Evolutionary conservation across 2,888 invertebrate genomes (phyloP), one percentile per base, ranked within the genome.

Genomic region (Parnassius glacialis): DNA sequence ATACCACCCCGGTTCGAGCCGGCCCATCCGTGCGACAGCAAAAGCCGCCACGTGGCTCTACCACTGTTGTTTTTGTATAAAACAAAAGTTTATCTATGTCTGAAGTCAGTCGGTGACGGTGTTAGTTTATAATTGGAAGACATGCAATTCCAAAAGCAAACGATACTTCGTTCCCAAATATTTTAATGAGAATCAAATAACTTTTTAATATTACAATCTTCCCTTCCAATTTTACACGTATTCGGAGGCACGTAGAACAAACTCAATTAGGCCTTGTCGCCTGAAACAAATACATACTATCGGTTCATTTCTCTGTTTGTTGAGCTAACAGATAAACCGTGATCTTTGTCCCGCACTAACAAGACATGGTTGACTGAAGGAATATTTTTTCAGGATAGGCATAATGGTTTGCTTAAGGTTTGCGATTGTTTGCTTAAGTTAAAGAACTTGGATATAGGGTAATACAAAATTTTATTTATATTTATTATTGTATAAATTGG

Each of bases 251-350:
- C 81, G 82, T 83, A 81, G 66, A 79, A 78, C 74, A 81, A 85
- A 85, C 83, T 68, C 79, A 85, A 85, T 85, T 85, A 84, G 74
- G 67, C 55, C 65, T 63, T 73, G 74, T 75, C 74, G 70, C 69
- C 73, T 70, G 71, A 69, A 60, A 55, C 64, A 66, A 68, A 70
- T 68, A 69, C 59, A 69, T 66, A 67, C 68, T 68, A 67, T 69
- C 66, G 62, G 66, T 65, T 61, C 65, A 52, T 55, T 25, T 42
- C 47, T 63, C 56, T 74, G 73, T 75, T 74, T 74, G 68, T 64
- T 64, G 59, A 68, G 59, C 68, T 73, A 76, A 76, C 74, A 70
- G 50, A 65, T 67, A 56, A 55, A 44, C 70, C 81, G 80, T 80
- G 83, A 84, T 83, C 85, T 80, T 80, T 79, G 78, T 75, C 67